These are phyloP conservation scores for Phaenicophaeus curvirostris DNA, from an alignment of 2,797 vertebrate genomes.

Conservation along the genomic window DNA sequence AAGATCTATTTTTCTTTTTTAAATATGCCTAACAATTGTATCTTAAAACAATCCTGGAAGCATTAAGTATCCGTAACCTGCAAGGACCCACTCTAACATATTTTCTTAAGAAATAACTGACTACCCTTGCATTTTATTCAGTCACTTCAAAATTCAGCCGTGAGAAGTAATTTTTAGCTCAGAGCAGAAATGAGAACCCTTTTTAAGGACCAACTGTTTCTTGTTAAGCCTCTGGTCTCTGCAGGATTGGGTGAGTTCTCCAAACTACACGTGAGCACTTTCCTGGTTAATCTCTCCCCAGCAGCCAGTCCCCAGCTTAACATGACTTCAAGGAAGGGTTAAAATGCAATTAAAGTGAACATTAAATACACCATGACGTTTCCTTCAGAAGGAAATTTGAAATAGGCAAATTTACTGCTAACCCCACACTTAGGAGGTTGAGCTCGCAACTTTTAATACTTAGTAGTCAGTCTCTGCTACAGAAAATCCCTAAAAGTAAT, in stretches of 20 bases:
- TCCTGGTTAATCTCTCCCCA: background rate
- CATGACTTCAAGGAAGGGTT: constrained; percentile 18
- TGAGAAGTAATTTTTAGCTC: background rate
- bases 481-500: background rate
- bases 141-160: rapidly evolving
- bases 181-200: background rate
- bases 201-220: background rate
- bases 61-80: constrained; percentile 2
- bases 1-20: constrained; percentile 40
- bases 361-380: background rate
- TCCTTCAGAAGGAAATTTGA: background rate
- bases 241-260: background rate
- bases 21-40: constrained; percentile 60
- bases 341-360: constrained; percentile 10
- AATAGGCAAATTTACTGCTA: background rate
- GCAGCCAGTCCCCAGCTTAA: background rate
- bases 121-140: background rate
- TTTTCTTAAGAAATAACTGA: background rate
- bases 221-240: background rate
- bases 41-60: constrained; percentile 59
- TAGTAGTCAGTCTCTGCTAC: background rate
- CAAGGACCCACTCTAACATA: constrained; percentile 5
- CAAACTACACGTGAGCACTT: background rate
- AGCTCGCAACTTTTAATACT: background rate
- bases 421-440: background rate